These are phyloP conservation scores for Nymphicus hollandicus DNA, from an alignment of 2,113 vertebrate genomes.

Conservation along the genomic window DNA sequence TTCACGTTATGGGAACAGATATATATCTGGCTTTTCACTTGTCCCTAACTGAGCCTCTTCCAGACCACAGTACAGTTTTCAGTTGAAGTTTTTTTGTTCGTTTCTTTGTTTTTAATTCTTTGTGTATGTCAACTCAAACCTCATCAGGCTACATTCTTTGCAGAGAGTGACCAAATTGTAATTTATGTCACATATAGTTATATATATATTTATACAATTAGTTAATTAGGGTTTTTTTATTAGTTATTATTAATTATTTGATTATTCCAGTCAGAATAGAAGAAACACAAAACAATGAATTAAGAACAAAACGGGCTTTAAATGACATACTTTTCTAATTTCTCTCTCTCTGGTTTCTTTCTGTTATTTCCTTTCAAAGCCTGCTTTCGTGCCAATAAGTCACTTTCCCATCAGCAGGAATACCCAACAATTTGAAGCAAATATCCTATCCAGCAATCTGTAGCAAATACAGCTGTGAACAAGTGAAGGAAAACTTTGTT, in stretches of 20 bases:
- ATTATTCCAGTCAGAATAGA: background rate
- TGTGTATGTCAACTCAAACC: background rate
- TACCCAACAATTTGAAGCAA: background rate
- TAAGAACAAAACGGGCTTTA: background rate
- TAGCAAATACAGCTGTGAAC: background rate
- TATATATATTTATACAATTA: background rate
- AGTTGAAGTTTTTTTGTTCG: fast-evolving
- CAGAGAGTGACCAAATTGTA: background rate
- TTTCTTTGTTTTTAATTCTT: background rate
- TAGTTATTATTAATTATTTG: background rate
- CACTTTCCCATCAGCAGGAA: background rate
- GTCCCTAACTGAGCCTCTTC: background rate
- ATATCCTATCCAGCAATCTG: background rate
- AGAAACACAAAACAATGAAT: background rate
- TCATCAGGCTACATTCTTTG: background rate
- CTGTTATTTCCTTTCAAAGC: background rate
- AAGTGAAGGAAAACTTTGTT: background rate
- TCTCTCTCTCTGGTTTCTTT: background rate
- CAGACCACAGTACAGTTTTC: background rate
- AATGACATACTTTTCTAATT: background rate
- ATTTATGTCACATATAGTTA: background rate
- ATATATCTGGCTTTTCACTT: background rate
- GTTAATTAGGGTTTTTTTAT: background rate
- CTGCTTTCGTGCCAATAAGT: background rate
- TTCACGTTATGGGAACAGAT: background rate